Conservation (phyloP, 2,888 invertebrate species). For the Lymantria dispar region DNA sequence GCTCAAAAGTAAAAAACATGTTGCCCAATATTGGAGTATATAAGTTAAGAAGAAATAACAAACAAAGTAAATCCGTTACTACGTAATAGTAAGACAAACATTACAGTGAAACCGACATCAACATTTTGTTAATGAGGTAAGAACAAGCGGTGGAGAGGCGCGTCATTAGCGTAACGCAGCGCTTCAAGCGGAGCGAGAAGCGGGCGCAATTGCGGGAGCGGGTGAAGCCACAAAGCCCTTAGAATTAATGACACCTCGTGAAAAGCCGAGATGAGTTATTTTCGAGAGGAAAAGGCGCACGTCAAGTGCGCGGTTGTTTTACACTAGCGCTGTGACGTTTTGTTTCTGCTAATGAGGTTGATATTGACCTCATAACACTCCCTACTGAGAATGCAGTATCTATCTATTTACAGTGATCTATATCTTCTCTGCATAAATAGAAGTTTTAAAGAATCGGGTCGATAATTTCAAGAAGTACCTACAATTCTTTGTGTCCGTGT, state of each 20-base stretch:
- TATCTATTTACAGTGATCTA: constrained; percentile 40
- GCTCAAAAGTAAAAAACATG: no score
- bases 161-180: constrained; percentile 58
- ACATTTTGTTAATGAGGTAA: constrained; percentile 73
- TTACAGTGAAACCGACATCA: constrained; percentile 24
- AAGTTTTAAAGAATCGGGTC: no score
- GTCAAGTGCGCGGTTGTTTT: constrained; percentile 75
- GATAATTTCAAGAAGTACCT: no score
- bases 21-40: no score
- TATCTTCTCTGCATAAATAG: no score
- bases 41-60: no score
- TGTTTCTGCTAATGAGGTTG: constrained; percentile 80
- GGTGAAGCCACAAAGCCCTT: constrained; percentile 52
- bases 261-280: constrained; percentile 80
- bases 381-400: constrained; percentile 52
- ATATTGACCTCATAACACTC: constrained; percentile 55
- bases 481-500: no score
- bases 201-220: constrained; percentile 37
- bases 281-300: constrained; percentile 80
- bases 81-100: constrained; percentile 32
- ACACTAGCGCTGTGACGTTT: constrained; percentile 61
- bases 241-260: constrained; percentile 78
- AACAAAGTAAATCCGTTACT: background rate
- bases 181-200: constrained; percentile 45
- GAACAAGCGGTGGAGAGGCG: constrained; percentile 60